These are phyloP conservation scores for Caenorhabditis remanei DNA, from an alignment of 1,140 invertebrate species.

Conservation along the genomic window DNA sequence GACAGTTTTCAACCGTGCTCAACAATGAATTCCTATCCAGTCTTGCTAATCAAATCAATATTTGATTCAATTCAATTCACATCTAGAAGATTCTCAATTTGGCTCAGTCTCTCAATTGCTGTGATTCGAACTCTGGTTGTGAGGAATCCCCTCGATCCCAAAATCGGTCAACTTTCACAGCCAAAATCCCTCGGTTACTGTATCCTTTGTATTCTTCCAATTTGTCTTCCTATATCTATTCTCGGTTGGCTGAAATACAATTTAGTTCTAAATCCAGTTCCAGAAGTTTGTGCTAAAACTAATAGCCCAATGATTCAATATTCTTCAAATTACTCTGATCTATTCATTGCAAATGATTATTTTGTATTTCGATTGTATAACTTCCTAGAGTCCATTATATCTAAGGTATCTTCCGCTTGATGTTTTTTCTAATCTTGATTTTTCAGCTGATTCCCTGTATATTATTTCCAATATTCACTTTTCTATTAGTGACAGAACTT, in stretches of 20 bases:
- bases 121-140: background rate
- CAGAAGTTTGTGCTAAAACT: background rate
- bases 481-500: background rate
- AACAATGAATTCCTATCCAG: background rate
- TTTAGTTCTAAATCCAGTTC: background rate
- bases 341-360: background rate
- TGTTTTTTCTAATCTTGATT: background rate
- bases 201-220: background rate
- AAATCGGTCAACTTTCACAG: background rate
- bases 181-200: background rate
- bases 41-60: background rate
- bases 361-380: background rate
- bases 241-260: conserved; percentile 5
- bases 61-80: background rate
- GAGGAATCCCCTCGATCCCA: background rate
- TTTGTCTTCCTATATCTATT: background rate
- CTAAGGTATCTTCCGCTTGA: background rate
- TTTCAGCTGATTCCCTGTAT: conserved; percentile 6
- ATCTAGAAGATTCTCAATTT: background rate
- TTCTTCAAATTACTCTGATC: background rate
- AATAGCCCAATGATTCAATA: background rate
- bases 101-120: conserved; percentile 1
- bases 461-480: conserved; percentile 23
- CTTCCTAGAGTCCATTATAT: background rate
- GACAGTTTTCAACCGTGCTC: background rate